Conservation (phyloP, 2,888 invertebrate species). For the Acrocera orbiculus region DNA sequence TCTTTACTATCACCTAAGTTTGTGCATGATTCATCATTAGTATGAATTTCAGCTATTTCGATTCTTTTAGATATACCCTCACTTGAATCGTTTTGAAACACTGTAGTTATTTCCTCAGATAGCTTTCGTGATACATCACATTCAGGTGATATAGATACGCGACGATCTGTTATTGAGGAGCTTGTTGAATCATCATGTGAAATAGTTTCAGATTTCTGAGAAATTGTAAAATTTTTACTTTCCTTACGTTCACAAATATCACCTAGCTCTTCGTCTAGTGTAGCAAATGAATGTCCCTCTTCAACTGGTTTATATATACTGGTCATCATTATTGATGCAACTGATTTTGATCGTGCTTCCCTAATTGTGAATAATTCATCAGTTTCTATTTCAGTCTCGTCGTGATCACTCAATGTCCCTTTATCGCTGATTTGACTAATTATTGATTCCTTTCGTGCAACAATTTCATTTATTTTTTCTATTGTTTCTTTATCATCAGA, state of each 20-base stretch:
- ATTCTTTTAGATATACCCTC: not conserved
- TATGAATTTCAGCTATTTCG: conserved; percentile 10
- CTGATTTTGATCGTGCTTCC: conserved; percentile 31
- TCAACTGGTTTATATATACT: conserved; percentile 29
- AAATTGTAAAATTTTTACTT: conserved; percentile 6
- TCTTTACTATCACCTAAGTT: not conserved
- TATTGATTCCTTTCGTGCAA: conserved; percentile 16
- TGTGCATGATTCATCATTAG: not conserved
- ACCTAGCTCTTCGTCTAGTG: conserved; percentile 19
- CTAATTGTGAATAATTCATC: conserved; percentile 19
- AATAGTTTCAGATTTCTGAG: too few species aligned
- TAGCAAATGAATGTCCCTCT: conserved; percentile 16
- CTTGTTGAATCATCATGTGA: too few species aligned
- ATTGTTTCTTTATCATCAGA: conserved; percentile 19
- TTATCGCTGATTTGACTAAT: conserved; percentile 20
- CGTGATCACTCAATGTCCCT: conserved; percentile 22
- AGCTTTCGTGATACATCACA: conserved; percentile 11
- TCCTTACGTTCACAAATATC: not conserved
- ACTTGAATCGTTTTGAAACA: too few species aligned
- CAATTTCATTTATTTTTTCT: conserved; percentile 10
- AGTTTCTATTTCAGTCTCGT: conserved; percentile 17
- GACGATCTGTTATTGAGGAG: conserved; percentile 9
- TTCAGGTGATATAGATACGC: conserved; percentile 11
- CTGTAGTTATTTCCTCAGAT: conserved; percentile 8
- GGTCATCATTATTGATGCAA: conserved; percentile 31